A percentile compares a stretch with the other conserved stretches of the same genome.
These are phyloP conservation scores for Kryptolebias marmoratus DNA, from an alignment of 2,113 vertebrate species.

Conservation along the genomic window DNA sequence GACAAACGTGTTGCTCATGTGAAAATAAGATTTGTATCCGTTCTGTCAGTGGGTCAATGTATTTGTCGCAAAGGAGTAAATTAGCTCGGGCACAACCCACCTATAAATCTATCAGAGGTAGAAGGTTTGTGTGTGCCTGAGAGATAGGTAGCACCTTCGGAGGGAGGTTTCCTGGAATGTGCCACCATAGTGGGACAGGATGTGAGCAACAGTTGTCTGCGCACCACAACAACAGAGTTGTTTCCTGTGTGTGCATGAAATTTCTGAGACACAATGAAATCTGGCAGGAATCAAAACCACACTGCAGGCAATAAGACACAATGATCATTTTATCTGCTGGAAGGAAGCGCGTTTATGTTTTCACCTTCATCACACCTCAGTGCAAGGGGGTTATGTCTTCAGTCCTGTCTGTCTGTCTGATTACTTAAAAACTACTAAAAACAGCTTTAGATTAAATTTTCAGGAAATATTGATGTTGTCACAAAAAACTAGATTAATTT, in stretches of 20 bases:
- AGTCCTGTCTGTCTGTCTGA: too few species aligned
- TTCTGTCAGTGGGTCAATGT: conserved; percentile 28
- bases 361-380: too few species aligned
- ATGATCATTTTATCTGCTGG: not conserved
- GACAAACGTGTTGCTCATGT: not conserved
- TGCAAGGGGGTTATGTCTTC: too few species aligned
- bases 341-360: not conserved
- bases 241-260: conserved; percentile 71
- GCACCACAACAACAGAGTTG: conserved; percentile 73
- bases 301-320: not conserved
- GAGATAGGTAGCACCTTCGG: conserved; percentile 59
- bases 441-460: too few species aligned
- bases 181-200: conserved; percentile 79
- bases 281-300: conserved; percentile 40
- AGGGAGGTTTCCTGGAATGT: conserved; percentile 81
- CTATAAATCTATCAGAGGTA: conserved; percentile 27
- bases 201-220: conserved; percentile 75
- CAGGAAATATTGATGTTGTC: too few species aligned
- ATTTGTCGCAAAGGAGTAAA: conserved; percentile 39
- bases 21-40: not conserved
- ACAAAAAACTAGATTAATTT: too few species aligned
- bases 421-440: too few species aligned
- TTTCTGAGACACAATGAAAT: conserved; percentile 44
- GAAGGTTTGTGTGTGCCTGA: conserved; percentile 13
- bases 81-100: conserved; percentile 25